Conservation (phyloP, 2,113 vertebrate species). For the Tachycineta bicolor region DNA sequence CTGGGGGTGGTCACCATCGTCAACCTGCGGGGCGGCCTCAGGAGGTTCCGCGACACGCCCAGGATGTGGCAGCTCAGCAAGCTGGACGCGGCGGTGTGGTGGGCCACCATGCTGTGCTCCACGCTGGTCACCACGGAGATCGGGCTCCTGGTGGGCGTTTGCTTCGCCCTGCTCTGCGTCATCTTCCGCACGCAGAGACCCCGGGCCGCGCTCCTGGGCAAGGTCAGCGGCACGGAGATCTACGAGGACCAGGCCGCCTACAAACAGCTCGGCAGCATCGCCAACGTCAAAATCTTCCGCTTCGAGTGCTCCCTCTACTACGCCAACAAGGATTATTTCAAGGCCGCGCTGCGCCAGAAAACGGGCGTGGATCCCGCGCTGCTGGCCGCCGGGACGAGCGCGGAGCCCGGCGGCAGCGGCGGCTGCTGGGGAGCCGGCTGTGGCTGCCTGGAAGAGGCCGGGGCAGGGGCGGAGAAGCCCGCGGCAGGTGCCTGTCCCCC, state of each 20-base stretch:
- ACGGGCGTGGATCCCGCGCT: conserved; percentile 75
- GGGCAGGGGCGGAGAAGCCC: neutral
- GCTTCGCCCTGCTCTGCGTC: conserved; percentile 82
- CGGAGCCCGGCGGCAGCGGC: neutral
- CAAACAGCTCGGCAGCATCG: conserved; percentile 73
- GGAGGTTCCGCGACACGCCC: conserved; percentile 76
- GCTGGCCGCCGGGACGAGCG: conserved; percentile 38
- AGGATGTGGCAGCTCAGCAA: conserved; percentile 84
- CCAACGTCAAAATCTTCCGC: conserved; percentile 79
- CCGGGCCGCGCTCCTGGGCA: conserved; percentile 77
- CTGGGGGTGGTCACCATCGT: conserved; percentile 86
- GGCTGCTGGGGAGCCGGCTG: neutral
- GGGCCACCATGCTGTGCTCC: conserved; percentile 83
- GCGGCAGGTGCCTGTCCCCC: neutral
- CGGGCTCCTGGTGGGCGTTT: conserved; percentile 81
- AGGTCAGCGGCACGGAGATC: conserved; percentile 68
- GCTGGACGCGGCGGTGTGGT: conserved; percentile 83
- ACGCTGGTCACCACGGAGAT: conserved; percentile 86
- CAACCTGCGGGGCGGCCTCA: conserved; percentile 82
- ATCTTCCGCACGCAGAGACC: conserved; percentile 81
- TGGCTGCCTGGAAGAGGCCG: neutral
- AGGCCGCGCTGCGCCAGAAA: conserved; percentile 72
- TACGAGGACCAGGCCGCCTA: conserved; percentile 81
- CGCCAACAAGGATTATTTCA: conserved; percentile 88
- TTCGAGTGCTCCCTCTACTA: conserved; percentile 86